Evolutionary conservation across 2,888 invertebrate genomes (phyloP).

Genomic region (Zeuzera pyrina): DNA sequence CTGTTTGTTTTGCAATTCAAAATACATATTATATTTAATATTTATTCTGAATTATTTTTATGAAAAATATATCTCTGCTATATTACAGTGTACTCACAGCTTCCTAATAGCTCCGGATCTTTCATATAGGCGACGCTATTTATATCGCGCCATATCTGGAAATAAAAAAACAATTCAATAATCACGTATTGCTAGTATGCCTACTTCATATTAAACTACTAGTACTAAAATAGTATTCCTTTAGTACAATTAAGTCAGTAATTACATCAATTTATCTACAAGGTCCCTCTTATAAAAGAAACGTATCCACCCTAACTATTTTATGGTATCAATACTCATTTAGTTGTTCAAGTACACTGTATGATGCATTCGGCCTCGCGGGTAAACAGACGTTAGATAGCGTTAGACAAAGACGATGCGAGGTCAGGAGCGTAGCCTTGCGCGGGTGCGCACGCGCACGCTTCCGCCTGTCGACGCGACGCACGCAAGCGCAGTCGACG

Average conservation of each 20-base stretch:
- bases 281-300: conserved; percentile 38
- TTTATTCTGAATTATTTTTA: no score
- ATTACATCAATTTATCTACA: conserved; percentile 41
- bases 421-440: conserved; percentile 73
- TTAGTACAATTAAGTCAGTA: conserved; percentile 8
- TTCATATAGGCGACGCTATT: conserved; percentile 43
- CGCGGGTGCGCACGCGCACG: conserved; percentile 61
- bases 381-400: conserved; percentile 68
- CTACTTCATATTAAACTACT: not conserved
- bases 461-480: conserved; percentile 46
- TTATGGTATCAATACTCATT: conserved; percentile 49
- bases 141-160: conserved; percentile 53
- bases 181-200: not conserved
- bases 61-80: no score
- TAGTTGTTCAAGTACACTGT: conserved; percentile 50
- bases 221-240: not conserved
- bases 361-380: conserved; percentile 71
- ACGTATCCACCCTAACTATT: conserved; percentile 33
- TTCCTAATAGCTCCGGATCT: conserved; percentile 36
- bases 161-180: conserved; percentile 17
- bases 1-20: no score
- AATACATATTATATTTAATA: no score
- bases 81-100: conserved; percentile 54
- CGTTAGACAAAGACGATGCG: conserved; percentile 70
- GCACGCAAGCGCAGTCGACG: conserved; percentile 26